These are phyloP conservation scores for Callospermophilus lateralis DNA, from an alignment of 2,113 vertebrate genomes.

Conservation along the genomic window DNA sequence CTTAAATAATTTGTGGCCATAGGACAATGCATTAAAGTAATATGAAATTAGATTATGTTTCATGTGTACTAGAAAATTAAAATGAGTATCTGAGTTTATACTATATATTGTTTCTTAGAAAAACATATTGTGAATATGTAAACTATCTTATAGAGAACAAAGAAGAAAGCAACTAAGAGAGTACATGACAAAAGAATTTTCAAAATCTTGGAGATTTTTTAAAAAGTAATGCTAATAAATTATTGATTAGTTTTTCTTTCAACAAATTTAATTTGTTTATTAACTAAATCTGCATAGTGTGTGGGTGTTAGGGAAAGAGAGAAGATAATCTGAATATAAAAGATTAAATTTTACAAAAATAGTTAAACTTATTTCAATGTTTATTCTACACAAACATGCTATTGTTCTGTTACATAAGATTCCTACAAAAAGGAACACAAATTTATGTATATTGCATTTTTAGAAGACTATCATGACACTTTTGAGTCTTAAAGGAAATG, in stretches of 20 bases:
- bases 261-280: background rate
- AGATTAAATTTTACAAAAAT: background rate
- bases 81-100: constrained; percentile 3
- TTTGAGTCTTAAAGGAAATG: background rate
- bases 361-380: background rate
- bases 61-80: constrained; percentile 36
- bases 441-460: background rate
- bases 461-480: background rate
- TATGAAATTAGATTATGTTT: background rate
- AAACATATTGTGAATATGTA: background rate
- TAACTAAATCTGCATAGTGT: background rate
- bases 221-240: background rate
- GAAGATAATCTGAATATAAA: background rate
- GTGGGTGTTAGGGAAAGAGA: background rate
- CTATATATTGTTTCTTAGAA: background rate
- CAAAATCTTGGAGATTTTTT: background rate
- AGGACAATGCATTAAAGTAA: background rate
- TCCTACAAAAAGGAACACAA: background rate
- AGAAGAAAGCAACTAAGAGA: background rate
- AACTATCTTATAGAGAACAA: constrained; percentile 31
- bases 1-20: background rate
- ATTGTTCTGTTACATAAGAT: background rate
- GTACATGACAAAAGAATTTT: background rate
- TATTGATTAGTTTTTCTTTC: background rate
- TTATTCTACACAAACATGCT: background rate